These are phyloP conservation scores for Thelaira solivaga DNA, from an alignment of 2,888 invertebrate species.

Conservation along the genomic window DNA sequence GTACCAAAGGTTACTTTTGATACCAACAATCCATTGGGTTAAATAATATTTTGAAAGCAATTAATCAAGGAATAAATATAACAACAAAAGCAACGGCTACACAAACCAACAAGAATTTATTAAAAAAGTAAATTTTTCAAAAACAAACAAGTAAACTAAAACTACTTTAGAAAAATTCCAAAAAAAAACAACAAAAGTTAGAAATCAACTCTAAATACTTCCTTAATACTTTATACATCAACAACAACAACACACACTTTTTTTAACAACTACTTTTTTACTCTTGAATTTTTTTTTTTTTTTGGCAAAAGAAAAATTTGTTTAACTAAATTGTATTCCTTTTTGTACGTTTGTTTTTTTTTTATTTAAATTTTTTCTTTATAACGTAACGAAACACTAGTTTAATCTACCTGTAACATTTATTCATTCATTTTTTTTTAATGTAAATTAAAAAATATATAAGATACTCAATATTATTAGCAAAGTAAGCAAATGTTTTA, in stretches of 20 bases:
- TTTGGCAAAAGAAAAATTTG: constrained; percentile 10
- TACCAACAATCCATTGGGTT: constrained; percentile 79
- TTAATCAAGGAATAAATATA: constrained; percentile 23
- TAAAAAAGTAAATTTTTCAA: not conserved
- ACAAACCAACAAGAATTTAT: not conserved
- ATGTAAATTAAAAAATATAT: constrained; percentile 39
- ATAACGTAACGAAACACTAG: too few species aligned
- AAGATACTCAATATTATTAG: constrained; percentile 60
- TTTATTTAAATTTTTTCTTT: constrained; percentile 14
- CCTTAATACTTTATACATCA: constrained; percentile 36
- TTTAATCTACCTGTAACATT: too few species aligned
- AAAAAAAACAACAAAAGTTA: constrained; percentile 23
- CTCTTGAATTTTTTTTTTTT: constrained; percentile 9
- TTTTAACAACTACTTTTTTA: not conserved
- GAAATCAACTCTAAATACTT: constrained; percentile 28
- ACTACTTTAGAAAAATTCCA: constrained; percentile 13
- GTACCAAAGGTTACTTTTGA: constrained; percentile 84
- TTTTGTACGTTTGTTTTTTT: constrained; percentile 42
- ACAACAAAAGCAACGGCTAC: not conserved
- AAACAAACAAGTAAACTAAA: not conserved
- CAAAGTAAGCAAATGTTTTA: too few species aligned
- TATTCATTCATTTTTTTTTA: constrained; percentile 44
- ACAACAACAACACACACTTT: constrained; percentile 54
- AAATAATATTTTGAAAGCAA: constrained; percentile 30
- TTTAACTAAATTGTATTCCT: constrained; percentile 53